phyloP scores from a whole-genome alignment of 1,140 invertebrate genomes.

The Sinella curviseta region DNA sequence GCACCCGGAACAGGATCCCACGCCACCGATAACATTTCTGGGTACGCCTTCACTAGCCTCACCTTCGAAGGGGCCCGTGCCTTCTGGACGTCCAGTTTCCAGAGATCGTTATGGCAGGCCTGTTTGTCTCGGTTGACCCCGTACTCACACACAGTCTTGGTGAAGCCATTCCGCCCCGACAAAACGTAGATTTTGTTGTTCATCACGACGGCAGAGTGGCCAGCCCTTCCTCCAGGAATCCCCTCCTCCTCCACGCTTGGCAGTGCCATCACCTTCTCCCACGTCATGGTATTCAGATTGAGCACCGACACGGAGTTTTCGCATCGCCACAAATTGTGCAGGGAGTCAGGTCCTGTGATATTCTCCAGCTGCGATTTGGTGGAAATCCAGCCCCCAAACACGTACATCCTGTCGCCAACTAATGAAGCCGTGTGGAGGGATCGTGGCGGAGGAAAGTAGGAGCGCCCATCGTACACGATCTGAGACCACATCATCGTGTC shows the following conservation, averaged over 20 bases:
- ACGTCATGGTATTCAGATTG: conserved; percentile 87
- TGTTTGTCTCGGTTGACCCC: too few relatives aligned
- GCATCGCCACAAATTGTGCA: conserved; percentile 98
- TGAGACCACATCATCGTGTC: conserved; percentile 87
- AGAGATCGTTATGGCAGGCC: conserved; percentile 98
- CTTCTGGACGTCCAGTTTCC: conserved; percentile 94
- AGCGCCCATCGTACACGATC: conserved; percentile 77
- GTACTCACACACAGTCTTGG: conserved; percentile 70
- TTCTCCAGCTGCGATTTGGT: conserved; percentile 78
- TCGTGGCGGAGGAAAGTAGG: conserved; percentile 80
- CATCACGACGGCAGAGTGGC: conserved; percentile 94
- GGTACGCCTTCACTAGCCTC: conserved; percentile 88
- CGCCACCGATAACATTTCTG: conserved; percentile 87
- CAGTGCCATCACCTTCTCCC: conserved; percentile 88
- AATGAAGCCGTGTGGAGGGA: conserved; percentile 95
- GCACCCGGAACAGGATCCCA: conserved; percentile 91
- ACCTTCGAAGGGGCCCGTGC: conserved; percentile 84
- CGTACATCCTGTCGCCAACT: conserved; percentile 92
- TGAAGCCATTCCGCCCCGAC: conserved; percentile 97
- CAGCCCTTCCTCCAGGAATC: conserved; percentile 90
- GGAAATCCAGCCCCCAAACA: conserved; percentile 98
- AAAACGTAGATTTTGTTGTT: conserved; percentile 94
- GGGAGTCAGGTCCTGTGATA: too few relatives aligned
- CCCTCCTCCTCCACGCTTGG: conserved; percentile 82
- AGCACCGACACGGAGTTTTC: conserved; percentile 93